Evolutionary conservation across 92 coral and sea anemone genomes (phyloP).

Genomic region (Epizoanthus illoricatus): DNA sequence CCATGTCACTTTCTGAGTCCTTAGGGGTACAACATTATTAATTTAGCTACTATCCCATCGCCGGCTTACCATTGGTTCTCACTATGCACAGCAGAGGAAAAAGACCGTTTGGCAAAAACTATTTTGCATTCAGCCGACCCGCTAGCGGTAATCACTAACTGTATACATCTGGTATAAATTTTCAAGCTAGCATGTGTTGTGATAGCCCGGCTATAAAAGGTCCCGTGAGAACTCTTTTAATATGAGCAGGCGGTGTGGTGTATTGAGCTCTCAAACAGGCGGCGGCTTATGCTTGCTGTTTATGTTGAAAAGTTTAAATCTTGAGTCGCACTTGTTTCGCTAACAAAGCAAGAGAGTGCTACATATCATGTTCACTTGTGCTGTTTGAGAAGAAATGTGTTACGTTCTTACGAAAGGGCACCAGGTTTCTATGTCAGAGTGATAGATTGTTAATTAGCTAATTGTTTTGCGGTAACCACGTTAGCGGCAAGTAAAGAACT

Average conservation of each 20-base stretch:
- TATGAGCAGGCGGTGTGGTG: neutral
- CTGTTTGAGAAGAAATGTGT: neutral
- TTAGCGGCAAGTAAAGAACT: constrained; percentile 40
- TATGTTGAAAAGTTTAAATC: neutral
- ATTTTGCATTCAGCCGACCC: constrained; percentile 22
- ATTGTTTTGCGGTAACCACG: constrained; percentile 38
- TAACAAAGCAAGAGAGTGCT: neutral
- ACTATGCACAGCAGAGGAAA: constrained; percentile 40
- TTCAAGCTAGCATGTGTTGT: constrained; percentile 26
- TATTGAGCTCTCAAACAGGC: neutral
- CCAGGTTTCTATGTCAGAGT: constrained; percentile 32
- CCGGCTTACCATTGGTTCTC: constrained; percentile 1
- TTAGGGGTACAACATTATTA: constrained; percentile 10
- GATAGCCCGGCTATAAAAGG: constrained; percentile 10
- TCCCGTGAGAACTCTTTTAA: constrained; percentile 15
- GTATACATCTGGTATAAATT: constrained; percentile 40
- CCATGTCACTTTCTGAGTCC: neutral
- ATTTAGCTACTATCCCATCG: neutral
- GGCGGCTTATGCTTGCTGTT: neutral
- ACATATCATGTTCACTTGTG: neutral
- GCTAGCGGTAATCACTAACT: constrained; percentile 36
- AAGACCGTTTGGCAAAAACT: constrained; percentile 11
- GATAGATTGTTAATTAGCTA: constrained; percentile 46
- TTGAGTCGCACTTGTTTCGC: neutral
- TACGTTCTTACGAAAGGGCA: constrained; percentile 20